Evolutionary conservation across 2,797 vertebrate genomes (phyloP), one percentile per base, ranked within the genome.

Genomic region (Siniperca obscura): DNA sequence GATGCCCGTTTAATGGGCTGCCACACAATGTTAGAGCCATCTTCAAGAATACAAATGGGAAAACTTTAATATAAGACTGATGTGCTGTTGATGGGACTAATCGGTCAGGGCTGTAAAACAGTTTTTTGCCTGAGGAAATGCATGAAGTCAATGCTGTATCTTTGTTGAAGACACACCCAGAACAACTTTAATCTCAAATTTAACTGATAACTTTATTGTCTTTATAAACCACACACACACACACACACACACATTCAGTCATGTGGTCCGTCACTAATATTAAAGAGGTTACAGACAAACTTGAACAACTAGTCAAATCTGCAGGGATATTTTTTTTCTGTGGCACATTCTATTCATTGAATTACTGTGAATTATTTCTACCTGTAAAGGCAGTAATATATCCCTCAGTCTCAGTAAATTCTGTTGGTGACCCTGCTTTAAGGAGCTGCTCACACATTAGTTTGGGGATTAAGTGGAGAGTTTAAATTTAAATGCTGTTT

Each of bases 401-500:
- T 46, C 52, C 27, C 8, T 50, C 42, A 55, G 7, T 38, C 1
- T 76, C 13, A 67, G 12, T n/a, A 3, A 46, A 74, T 52, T 2
- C 27, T 56, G 21, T 17, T 22, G 57, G 68, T 46, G 60, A 48
- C 38, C 4, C 22, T 8, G 4, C 30, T 61, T 48, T 30, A 10
- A 44, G 74, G 14, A 27, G 14, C 7, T 42, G 46, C 62, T 70
- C 36, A 64, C 34, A 40, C 21, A 61, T 60, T 56, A 70, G 17
- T 50, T 34, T 52, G 56, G 2, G 5, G 66, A 60, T 70, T 25
- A 59, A 60, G 25, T 5, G n/a, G 4, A 38, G 30, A 22, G 34
- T 67, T 72, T 44, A 42, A 56, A 76, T 73, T 70, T 21, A 62
- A 56, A 70, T 46, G 52, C 25, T 3, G 59, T 69, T 73, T 73